Percentiles rank a stretch among this genome's conserved stretches.
phyloP scores from a whole-genome alignment of 35 echinoderm and acorn worm species.

The Stichopus chloronotus region DNA sequence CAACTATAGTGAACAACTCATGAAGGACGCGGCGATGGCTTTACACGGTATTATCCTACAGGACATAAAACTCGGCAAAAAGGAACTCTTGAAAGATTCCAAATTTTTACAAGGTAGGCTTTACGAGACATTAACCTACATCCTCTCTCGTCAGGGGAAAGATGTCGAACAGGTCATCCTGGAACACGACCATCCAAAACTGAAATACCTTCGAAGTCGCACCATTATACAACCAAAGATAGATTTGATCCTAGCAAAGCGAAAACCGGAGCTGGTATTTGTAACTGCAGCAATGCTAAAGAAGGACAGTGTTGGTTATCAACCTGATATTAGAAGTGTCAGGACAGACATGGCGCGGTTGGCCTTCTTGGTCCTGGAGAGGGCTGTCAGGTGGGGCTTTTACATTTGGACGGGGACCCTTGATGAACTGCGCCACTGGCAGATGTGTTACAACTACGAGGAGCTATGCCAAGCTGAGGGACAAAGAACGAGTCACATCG shows the following conservation, averaged over 20 bases:
- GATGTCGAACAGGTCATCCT: slow-evolving; percentile 86
- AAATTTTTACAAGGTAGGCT: slow-evolving; percentile 87
- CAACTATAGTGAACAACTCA: slow-evolving; percentile 88
- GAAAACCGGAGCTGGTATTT: slow-evolving; percentile 72
- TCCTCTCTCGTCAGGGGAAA: slow-evolving; percentile 85
- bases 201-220: slow-evolving; percentile 80
- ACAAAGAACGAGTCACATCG: slow-evolving; percentile 77
- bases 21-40: slow-evolving; percentile 82
- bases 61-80: slow-evolving; percentile 93
- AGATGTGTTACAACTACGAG: slow-evolving; percentile 73
- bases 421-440: slow-evolving; percentile 79
- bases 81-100: slow-evolving; percentile 87
- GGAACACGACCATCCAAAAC: slow-evolving; percentile 79
- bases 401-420: slow-evolving; percentile 87
- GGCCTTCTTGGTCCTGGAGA: slow-evolving; percentile 83
- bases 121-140: slow-evolving; percentile 90
- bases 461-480: slow-evolving; percentile 74
- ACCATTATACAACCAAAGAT: slow-evolving; percentile 87
- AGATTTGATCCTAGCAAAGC: slow-evolving; percentile 81
- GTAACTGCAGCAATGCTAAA: slow-evolving; percentile 74
- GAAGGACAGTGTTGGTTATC: slow-evolving; percentile 76
- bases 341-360: slow-evolving; percentile 88
- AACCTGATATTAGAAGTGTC: slow-evolving; percentile 76
- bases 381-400: slow-evolving; percentile 83
- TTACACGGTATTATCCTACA: slow-evolving; percentile 92